phyloP scores from a whole-genome alignment of 2,113 vertebrate genomes.

The Salvator merianae region DNA sequence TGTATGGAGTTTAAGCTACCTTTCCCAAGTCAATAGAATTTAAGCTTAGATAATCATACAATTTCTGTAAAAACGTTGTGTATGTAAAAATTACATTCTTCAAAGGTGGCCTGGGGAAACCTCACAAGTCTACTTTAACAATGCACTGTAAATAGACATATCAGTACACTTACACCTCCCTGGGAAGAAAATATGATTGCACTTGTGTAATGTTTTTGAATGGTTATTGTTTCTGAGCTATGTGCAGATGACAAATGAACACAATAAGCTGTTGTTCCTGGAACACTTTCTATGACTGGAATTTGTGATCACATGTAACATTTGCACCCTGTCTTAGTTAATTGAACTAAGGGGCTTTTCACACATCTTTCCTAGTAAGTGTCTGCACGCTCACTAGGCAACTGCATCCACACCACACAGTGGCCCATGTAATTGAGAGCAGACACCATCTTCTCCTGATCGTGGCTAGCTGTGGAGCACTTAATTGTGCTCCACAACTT shows the following conservation, averaged over 20 bases:
- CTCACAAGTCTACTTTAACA: conserved; percentile 24
- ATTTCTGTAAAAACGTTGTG: conserved; percentile 10
- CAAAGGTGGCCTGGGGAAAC: conserved; percentile 19
- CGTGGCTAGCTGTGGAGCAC: no score
- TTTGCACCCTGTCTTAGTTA: no score
- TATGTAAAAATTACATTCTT: conserved; percentile 21
- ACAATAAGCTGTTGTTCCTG: background rate
- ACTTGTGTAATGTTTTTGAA: background rate
- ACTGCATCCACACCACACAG: no score
- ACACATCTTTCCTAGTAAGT: no score
- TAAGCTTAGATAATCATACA: conserved; percentile 37
- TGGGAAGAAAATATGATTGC: conserved; percentile 32
- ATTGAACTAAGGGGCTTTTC: no score
- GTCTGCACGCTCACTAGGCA: no score
- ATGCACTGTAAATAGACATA: conserved; percentile 23
- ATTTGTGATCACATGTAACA: background rate
- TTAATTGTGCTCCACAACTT: no score
- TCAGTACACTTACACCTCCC: conserved; percentile 6
- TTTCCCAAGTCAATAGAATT: conserved; percentile 40
- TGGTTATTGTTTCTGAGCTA: background rate
- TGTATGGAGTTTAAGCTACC: conserved; percentile 7
- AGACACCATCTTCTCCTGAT: no score
- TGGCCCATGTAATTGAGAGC: no score
- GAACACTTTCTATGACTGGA: background rate
- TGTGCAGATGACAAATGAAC: conserved; percentile 9